Percentiles rank a stretch among this genome's conserved stretches.
Evolutionary conservation across 1,140 invertebrate species (phyloP).

Genomic region (Microplitis demolitor): DNA sequence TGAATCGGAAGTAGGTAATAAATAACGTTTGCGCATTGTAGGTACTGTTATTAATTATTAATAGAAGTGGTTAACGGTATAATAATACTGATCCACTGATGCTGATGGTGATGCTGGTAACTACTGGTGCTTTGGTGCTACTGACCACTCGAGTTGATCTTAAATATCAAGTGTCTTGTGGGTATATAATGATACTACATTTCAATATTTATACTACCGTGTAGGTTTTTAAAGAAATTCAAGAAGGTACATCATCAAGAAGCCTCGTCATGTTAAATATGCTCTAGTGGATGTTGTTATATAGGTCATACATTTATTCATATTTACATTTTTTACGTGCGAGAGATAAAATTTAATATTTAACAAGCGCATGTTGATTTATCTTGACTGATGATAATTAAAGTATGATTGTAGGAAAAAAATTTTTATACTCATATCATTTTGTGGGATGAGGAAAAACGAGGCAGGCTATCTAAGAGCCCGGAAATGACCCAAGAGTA

Average conservation of each 20-base stretch:
- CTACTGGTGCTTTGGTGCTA: neutral
- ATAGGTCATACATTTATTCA: neutral
- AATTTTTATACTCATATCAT: neutral
- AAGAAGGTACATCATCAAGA: neutral
- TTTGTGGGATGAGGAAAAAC: neutral
- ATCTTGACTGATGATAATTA: no score
- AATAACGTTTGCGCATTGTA: slow-evolving; percentile 7
- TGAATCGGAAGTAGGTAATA: slow-evolving; percentile 24
- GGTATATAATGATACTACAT: slow-evolving; percentile 18
- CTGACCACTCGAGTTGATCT: slow-evolving; percentile 24
- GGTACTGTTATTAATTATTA: slow-evolving; percentile 30
- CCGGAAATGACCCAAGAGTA: slow-evolving; percentile 23
- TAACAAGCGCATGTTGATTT: no score
- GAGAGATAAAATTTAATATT: no score
- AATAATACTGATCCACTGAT: neutral
- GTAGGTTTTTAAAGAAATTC: neutral
- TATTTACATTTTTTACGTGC: neutral
- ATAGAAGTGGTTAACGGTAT: slow-evolving; percentile 22
- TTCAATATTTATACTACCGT: neutral
- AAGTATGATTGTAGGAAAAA: no score
- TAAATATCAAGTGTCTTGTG: slow-evolving; percentile 23
- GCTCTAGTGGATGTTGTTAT: neutral
- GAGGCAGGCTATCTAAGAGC: neutral
- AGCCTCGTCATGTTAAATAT: neutral
- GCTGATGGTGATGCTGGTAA: neutral